Evolutionary conservation across 92 coral and sea anemone species (phyloP).

Genomic region (Galaxea fascicularis): DNA sequence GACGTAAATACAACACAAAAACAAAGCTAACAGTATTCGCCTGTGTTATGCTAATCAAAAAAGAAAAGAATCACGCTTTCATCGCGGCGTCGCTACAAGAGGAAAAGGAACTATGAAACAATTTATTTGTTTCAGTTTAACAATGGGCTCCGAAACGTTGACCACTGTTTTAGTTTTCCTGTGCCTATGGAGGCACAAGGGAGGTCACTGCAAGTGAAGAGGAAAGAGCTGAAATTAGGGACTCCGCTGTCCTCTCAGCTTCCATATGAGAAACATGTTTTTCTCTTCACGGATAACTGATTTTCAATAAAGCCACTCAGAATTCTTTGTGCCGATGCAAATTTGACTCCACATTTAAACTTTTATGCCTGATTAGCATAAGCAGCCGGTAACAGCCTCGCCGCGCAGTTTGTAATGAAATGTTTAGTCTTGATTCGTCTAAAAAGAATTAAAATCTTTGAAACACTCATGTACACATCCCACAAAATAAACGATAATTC

Average conservation of each 20-base stretch:
- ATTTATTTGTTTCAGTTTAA: neutral
- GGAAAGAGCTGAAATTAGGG: neutral
- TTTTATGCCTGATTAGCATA: constrained; percentile 40
- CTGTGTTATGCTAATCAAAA: constrained; percentile 42
- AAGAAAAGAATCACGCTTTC: constrained; percentile 10
- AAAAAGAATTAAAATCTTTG: neutral
- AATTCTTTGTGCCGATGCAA: constrained; percentile 31
- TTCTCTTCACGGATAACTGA: constrained; percentile 46
- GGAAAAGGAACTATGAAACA: constrained; percentile 1
- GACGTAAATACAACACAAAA: neutral
- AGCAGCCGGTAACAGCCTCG: constrained; percentile 2
- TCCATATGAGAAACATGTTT: constrained; percentile 6
- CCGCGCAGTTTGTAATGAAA: constrained; percentile 7
- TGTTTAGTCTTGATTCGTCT: constrained; percentile 7
- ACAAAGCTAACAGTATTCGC: constrained; percentile 7
- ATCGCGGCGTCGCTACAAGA: neutral
- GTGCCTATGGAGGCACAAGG: neutral
- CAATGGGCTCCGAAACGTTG: neutral
- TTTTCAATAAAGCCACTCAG: constrained; percentile 19
- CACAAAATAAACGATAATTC: neutral
- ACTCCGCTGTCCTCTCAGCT: neutral
- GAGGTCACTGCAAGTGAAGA: too few species aligned
- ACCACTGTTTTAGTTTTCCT: neutral
- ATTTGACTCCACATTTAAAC: constrained; percentile 22
- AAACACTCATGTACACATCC: neutral